Conservation (phyloP, 2,888 invertebrate species). For the Agrilus biguttatus region DNA sequence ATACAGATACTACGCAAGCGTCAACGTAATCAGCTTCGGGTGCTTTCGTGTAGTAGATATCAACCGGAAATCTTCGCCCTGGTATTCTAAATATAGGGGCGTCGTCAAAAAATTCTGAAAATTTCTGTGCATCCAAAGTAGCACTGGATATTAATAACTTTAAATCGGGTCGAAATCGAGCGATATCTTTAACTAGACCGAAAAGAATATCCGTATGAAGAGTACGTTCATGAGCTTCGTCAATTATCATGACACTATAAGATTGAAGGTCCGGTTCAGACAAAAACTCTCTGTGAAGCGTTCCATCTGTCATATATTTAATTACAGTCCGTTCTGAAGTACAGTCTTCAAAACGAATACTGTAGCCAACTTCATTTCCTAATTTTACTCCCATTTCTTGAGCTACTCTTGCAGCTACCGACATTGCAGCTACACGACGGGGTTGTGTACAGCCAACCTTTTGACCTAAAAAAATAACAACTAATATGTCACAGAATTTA, state of each 20-base stretch:
- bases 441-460: constrained; percentile 97
- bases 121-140: constrained; percentile 95
- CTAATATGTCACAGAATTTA: too few species aligned
- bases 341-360: constrained; percentile 97
- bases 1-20: constrained; percentile 90
- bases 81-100: constrained; percentile 97
- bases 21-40: constrained; percentile 99
- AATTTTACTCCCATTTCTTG: constrained; percentile 95
- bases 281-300: constrained; percentile 89
- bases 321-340: constrained; percentile 92
- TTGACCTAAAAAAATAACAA: constrained; percentile 31
- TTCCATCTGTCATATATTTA: constrained; percentile 99
- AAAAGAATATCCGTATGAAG: constrained; percentile 97
- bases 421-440: constrained; percentile 96
- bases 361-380: constrained; percentile 81
- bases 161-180: constrained; percentile 81
- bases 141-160: constrained; percentile 96
- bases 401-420: constrained; percentile 95
- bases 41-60: constrained; percentile 97
- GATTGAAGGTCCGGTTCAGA: constrained; percentile 92
- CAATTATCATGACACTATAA: constrained; percentile 98
- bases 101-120: constrained; percentile 95
- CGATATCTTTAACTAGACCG: constrained; percentile 92
- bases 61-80: constrained; percentile 87
- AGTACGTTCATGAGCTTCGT: constrained; percentile 98